Percentiles rank a stretch among this genome's conserved stretches.
phyloP scores from a whole-genome alignment of 2,888 invertebrate genomes.

The Atethmia centrago region DNA sequence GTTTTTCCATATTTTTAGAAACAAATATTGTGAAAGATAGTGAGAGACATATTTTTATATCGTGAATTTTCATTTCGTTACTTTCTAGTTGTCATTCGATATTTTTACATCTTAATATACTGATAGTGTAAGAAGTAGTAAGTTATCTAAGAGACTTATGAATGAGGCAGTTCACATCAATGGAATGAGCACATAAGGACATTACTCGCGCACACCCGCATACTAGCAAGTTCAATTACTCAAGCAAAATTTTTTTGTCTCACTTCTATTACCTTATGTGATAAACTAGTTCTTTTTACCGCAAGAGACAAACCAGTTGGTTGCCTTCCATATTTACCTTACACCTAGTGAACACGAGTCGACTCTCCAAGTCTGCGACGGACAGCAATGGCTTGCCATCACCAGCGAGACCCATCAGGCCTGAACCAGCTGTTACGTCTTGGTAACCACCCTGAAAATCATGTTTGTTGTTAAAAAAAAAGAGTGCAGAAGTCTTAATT shows the following conservation, averaged over 20 bases:
- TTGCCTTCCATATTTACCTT: conserved; percentile 88
- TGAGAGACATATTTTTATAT: background rate
- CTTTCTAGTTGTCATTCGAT: background rate
- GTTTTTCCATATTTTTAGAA: background rate
- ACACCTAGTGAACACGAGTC: conserved; percentile 97
- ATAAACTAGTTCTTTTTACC: background rate
- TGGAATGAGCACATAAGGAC: background rate
- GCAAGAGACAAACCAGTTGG: too few relatives aligned
- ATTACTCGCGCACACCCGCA: background rate
- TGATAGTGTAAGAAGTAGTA: background rate
- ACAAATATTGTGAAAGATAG: background rate
- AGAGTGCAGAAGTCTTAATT: background rate
- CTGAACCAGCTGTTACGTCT: conserved; percentile 95
- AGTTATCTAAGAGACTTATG: background rate
- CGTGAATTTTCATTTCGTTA: background rate
- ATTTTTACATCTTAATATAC: background rate
- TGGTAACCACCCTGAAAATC: conserved; percentile 92
- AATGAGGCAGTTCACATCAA: background rate
- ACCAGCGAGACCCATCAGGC: conserved; percentile 96
- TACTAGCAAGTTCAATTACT: background rate
- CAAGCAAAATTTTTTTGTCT: conserved; percentile 1
- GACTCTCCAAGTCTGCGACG: conserved; percentile 95
- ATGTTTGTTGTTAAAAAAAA: background rate
- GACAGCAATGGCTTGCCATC: conserved; percentile 95
- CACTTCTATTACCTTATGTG: background rate